Conservation (phyloP, 2,888 invertebrate genomes). For the Rhynchonema sp. region DNA sequence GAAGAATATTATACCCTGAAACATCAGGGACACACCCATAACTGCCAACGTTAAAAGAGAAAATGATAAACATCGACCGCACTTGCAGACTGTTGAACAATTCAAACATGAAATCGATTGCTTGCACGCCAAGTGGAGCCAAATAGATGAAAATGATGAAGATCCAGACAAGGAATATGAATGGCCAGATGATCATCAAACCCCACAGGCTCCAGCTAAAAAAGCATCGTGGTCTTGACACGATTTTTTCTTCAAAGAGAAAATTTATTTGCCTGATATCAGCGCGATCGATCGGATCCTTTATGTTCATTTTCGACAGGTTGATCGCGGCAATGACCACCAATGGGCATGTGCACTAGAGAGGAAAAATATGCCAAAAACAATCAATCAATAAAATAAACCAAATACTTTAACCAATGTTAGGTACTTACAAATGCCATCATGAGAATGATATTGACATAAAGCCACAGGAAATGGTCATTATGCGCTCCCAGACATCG, state of each 20-base stretch:
- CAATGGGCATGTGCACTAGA: no score
- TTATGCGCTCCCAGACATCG: conserved; percentile 4
- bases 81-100: conserved; percentile 5
- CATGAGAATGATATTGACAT: conserved; percentile 1
- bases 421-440: not conserved
- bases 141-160: conserved; percentile 4
- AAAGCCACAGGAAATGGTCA: conserved; percentile 3
- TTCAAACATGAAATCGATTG: conserved; percentile 5
- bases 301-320: not conserved
- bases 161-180: conserved; percentile 1
- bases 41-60: not conserved
- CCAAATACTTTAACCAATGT: no score
- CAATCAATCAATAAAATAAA: no score
- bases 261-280: conserved; percentile 3
- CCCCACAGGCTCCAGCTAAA: conserved; percentile 1
- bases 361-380: no score
- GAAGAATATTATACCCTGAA: conserved; percentile 2
- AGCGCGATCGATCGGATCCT: not conserved
- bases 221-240: not conserved
- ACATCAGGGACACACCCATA: no score
- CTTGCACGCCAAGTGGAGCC: not conserved
- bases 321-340: conserved; percentile 1
- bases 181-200: not conserved
- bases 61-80: not conserved
- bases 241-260: not conserved